These are phyloP conservation scores for Atta colombica DNA, from an alignment of 1,140 invertebrate genomes.

Conservation along the genomic window DNA sequence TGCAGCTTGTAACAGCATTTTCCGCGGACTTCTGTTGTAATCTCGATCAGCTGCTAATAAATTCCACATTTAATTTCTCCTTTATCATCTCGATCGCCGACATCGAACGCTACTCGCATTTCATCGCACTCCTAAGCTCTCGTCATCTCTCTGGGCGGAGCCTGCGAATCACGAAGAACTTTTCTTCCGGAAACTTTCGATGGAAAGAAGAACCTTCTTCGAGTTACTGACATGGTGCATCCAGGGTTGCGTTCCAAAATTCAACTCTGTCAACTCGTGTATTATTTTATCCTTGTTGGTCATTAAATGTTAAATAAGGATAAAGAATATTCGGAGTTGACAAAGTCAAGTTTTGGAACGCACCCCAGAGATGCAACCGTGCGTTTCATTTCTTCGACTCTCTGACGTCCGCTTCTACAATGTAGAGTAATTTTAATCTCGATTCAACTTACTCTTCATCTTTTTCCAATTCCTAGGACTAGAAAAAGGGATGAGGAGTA, in stretches of 20 bases:
- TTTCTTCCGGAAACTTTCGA: constrained; percentile 29
- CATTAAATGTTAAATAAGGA: no score
- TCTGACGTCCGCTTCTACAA: not conserved
- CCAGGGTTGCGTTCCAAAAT: no score
- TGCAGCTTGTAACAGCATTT: not conserved
- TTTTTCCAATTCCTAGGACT: no score
- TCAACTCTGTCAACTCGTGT: no score
- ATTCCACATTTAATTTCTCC: not conserved
- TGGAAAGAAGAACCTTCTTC: not conserved
- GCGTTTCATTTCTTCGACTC: not conserved
- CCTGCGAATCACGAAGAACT: not conserved
- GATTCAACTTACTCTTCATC: no score
- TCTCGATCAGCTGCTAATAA: not conserved
- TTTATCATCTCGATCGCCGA: not conserved
- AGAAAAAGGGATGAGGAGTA: no score
- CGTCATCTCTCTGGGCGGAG: constrained; percentile 51
- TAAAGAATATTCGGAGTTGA: no score
- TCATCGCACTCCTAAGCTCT: constrained; percentile 26
- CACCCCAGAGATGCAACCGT: not conserved
- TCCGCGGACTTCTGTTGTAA: not conserved
- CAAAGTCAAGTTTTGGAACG: no score
- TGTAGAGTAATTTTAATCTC: no score
- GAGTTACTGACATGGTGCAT: not conserved
- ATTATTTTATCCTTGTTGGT: no score
- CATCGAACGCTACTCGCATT: not conserved